A percentile compares a stretch with the other conserved stretches of the same genome.
Conservation (phyloP, 2,888 invertebrate genomes). For the Pseudeuparius sepicola region DNA sequence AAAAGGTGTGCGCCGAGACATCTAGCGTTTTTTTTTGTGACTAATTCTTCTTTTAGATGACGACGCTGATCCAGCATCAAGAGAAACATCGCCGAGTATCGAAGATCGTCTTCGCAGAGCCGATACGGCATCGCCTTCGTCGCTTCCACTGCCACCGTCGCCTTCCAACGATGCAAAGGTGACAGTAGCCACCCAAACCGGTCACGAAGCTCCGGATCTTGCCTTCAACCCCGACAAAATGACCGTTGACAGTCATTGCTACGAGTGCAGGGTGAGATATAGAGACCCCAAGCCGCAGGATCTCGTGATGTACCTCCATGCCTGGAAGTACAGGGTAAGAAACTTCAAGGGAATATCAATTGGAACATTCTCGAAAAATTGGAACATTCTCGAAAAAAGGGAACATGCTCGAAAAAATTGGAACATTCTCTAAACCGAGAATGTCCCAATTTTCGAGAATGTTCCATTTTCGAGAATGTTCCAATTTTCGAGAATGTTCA, state of each 20-base stretch:
- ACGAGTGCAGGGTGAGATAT: slow-evolving; percentile 86
- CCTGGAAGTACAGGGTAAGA: slow-evolving; percentile 79
- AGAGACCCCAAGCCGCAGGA: slow-evolving; percentile 86
- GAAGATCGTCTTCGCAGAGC: slow-evolving; percentile 40
- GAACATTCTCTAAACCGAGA: no score
- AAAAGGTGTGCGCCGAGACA: no score
- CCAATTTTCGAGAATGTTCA: no score
- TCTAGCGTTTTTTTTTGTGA: no score
- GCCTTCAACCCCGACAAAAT: slow-evolving; percentile 60
- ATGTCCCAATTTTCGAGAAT: no score
- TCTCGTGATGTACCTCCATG: slow-evolving; percentile 92
- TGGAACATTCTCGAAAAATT: no score
- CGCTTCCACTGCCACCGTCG: slow-evolving; percentile 32
- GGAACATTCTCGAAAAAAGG: no score
- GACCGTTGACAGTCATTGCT: slow-evolving; percentile 77
- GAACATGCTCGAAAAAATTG: no score
- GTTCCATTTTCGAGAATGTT: no score
- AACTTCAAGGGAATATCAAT: no score
- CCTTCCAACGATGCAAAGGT: slow-evolving; percentile 41
- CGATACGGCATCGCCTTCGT: slow-evolving; percentile 36
- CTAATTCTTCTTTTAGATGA: no score
- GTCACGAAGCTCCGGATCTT: slow-evolving; percentile 63
- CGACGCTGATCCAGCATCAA: slow-evolving; percentile 52
- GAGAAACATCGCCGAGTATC: slow-evolving; percentile 63
- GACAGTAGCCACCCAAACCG: slow-evolving; percentile 80